Conservation (phyloP, 2,113 vertebrate genomes). For the Euleptes europaea region DNA sequence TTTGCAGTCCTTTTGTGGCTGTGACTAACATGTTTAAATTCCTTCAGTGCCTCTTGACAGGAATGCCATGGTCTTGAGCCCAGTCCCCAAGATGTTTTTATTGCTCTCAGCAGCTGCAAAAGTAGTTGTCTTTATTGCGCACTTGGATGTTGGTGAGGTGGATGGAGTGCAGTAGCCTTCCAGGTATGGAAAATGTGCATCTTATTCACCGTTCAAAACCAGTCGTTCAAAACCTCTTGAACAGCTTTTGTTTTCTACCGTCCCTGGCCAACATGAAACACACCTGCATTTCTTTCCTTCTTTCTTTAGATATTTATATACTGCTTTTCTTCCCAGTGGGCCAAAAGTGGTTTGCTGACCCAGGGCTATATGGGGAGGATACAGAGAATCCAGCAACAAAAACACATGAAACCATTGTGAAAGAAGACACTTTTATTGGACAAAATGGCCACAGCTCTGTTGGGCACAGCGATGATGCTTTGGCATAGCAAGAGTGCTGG, state of each 20-base stretch:
- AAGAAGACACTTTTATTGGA: too few species aligned
- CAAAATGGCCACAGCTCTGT: too few species aligned
- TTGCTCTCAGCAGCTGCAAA: background rate
- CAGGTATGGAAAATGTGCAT: background rate
- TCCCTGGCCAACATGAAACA: background rate
- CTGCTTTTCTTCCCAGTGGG: too few species aligned
- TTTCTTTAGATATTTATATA: too few species aligned
- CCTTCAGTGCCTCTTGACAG: constrained; percentile 8
- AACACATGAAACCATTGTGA: too few species aligned
- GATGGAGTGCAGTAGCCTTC: background rate
- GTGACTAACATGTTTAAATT: constrained; percentile 5
- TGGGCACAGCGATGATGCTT: too few species aligned
- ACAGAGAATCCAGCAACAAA: too few species aligned
- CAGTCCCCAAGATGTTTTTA: background rate
- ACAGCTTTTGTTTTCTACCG: background rate
- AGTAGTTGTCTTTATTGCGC: background rate
- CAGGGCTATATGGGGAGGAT: too few species aligned
- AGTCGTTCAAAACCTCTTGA: background rate
- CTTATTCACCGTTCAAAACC: background rate
- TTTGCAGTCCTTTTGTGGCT: constrained; percentile 1
- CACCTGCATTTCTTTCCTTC: background rate
- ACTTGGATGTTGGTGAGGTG: background rate
- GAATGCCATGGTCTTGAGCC: background rate
- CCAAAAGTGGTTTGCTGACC: too few species aligned
- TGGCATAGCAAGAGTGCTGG: too few species aligned